These are phyloP conservation scores for Saccopteryx leptura DNA, from an alignment of 2,113 vertebrate species.

Conservation along the genomic window DNA sequence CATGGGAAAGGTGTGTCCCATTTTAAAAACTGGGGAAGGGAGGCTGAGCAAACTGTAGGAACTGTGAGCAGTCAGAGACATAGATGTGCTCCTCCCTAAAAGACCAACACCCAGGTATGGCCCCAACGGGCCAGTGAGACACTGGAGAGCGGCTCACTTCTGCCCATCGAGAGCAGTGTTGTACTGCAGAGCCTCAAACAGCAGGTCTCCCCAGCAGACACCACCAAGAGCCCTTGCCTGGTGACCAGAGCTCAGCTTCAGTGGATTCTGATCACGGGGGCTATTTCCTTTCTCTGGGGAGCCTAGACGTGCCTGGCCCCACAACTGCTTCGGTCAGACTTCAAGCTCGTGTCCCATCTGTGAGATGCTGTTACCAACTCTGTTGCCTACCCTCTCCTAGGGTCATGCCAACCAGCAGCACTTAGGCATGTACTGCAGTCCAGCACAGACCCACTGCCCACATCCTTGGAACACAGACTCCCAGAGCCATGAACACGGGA, in stretches of 20 bases:
- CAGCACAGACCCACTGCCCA: neutral
- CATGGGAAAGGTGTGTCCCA: neutral
- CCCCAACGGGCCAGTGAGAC: neutral
- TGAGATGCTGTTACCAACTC: neutral
- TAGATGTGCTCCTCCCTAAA: neutral
- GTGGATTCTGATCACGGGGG: neutral
- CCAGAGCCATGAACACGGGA: neutral
- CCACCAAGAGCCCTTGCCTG: no score
- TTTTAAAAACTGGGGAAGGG: neutral
- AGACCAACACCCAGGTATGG: neutral
- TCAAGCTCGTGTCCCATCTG: neutral
- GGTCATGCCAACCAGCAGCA: neutral
- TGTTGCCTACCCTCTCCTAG: accelerated
- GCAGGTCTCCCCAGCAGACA: neutral
- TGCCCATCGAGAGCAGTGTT: neutral
- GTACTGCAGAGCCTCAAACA: neutral
- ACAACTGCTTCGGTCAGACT: neutral
- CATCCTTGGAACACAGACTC: neutral
- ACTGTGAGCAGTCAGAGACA: neutral
- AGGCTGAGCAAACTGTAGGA: neutral
- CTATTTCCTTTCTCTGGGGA: neutral
- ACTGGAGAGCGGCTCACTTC: neutral
- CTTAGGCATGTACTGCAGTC: no score
- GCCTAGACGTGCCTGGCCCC: neutral
- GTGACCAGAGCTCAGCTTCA: neutral